Evolutionary conservation across 2,113 vertebrate species (phyloP).

Genomic region (Anas platyrhynchos): DNA sequence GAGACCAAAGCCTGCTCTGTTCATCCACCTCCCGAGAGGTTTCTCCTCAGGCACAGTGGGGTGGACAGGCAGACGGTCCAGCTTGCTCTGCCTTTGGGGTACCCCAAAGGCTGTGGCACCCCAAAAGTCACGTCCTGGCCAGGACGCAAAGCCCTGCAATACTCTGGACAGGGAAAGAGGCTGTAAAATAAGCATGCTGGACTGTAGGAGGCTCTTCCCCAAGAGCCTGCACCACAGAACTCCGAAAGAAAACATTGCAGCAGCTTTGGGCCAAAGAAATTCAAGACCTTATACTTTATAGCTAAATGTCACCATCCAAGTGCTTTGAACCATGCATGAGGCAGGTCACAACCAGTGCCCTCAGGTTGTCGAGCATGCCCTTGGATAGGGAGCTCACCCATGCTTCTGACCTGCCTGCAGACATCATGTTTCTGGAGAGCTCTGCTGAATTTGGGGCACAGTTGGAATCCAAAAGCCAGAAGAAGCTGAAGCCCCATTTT

Average conservation of each 20-base stretch:
- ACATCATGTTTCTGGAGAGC: not conserved
- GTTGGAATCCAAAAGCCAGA: not conserved
- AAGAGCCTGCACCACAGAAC: fast-evolving
- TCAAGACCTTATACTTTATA: fast-evolving
- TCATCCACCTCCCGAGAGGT: not conserved
- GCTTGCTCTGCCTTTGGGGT: not conserved
- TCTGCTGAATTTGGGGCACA: not conserved
- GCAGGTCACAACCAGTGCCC: not conserved
- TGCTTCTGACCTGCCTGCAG: not conserved
- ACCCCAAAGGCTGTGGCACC: not conserved
- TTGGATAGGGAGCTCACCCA: not conserved
- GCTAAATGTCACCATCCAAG: not conserved
- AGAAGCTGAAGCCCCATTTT: not conserved
- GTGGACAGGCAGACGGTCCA: not conserved
- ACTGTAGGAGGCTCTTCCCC: not conserved
- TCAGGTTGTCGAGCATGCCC: not conserved
- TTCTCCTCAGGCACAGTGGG: not conserved
- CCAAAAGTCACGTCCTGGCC: too few relatives aligned
- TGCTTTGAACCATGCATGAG: not conserved
- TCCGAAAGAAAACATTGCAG: too few relatives aligned
- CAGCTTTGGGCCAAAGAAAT: not conserved
- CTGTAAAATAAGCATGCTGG: not conserved
- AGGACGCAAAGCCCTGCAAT: not conserved
- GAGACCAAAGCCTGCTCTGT: not conserved
- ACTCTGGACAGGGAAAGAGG: not conserved